Conservation (phyloP, 2,797 vertebrate genomes). For the Rhinoraja longicauda region DNA sequence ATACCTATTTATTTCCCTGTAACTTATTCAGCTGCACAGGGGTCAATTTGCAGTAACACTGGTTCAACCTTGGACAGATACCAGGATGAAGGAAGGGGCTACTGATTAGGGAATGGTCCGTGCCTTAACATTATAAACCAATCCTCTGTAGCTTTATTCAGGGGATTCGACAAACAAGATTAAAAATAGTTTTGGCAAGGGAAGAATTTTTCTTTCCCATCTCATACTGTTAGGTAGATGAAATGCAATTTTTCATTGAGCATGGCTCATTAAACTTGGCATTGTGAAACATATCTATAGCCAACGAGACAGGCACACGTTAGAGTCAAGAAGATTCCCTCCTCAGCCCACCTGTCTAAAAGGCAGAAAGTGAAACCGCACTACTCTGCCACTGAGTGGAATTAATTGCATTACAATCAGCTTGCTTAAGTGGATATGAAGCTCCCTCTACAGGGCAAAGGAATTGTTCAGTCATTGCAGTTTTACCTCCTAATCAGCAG, state of each 20-base stretch:
- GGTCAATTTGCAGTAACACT: too few species aligned
- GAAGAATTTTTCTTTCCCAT: background rate
- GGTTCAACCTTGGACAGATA: background rate
- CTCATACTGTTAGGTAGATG: background rate
- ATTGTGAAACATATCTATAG: background rate
- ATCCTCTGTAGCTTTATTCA: background rate
- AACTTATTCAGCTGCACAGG: too few species aligned
- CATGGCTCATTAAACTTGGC: background rate
- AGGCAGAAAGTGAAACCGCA: background rate
- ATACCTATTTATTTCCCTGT: too few species aligned
- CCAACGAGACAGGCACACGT: background rate
- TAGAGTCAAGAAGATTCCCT: background rate
- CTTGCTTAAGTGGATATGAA: background rate
- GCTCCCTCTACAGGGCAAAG: conserved; percentile 22
- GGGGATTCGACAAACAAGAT: background rate
- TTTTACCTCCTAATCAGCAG: too few species aligned
- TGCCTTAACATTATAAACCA: too few species aligned
- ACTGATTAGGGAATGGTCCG: background rate
- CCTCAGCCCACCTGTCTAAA: background rate
- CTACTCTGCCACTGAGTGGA: too few species aligned
- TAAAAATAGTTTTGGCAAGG: background rate
- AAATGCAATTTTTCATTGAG: background rate
- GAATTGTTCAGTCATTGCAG: background rate
- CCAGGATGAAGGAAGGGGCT: background rate
- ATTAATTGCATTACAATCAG: background rate